Conservation (phyloP, 1,140 invertebrate species). For the Calephelis nemesis region DNA sequence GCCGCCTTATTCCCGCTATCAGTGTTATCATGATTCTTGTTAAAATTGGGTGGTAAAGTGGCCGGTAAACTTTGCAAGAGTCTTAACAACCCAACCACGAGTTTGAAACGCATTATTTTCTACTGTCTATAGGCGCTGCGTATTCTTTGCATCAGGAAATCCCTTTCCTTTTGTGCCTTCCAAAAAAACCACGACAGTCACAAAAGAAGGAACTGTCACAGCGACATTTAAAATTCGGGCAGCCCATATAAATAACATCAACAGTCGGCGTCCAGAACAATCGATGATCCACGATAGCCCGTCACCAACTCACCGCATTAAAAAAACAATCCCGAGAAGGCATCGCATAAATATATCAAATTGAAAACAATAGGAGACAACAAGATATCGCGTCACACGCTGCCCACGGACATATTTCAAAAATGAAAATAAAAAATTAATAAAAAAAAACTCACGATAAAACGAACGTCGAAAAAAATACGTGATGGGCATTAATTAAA, state of each 20-base stretch:
- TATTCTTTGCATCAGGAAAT: too few species aligned
- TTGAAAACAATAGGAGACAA: constrained; percentile 75
- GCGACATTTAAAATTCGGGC: constrained; percentile 37
- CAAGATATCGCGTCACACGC: constrained; percentile 73
- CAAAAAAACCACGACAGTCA: background rate
- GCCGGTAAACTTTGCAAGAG: too few species aligned
- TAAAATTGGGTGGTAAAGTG: too few species aligned
- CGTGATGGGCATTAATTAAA: constrained; percentile 79
- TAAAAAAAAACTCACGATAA: constrained; percentile 46
- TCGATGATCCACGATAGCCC: constrained; percentile 54
- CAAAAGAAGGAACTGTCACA: constrained; percentile 38
- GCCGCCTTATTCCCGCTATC: too few species aligned
- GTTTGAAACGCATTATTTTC: too few species aligned
- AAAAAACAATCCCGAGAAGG: constrained; percentile 57
- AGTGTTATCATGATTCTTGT: too few species aligned
- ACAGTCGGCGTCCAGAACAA: constrained; percentile 49
- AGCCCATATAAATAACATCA: constrained; percentile 62
- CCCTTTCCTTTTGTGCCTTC: too few species aligned
- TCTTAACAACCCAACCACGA: too few species aligned
- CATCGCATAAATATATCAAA: constrained; percentile 76
- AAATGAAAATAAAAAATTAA: constrained; percentile 48
- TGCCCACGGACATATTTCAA: constrained; percentile 73
- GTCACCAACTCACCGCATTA: constrained; percentile 56
- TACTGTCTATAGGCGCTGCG: too few species aligned
- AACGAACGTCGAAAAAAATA: constrained; percentile 73